Conservation (phyloP, 1,140 invertebrate species). For the roundworm (Caenorhabditis elegans) region WBcel235 BX284605.5:3917501-3918000, state of each 20-base stretch:
- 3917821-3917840: neutral
- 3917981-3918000: neutral
- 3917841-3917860: too few species aligned
- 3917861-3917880: too few species aligned
- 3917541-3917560: neutral
- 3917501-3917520: neutral
- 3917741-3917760: neutral
- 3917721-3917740: neutral
- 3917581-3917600: too few species aligned
- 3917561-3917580: too few species aligned
- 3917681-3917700: neutral
- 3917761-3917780: neutral
- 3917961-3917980: slow-evolving; percentile 1
- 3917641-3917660: neutral
- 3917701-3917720: neutral
- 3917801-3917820: neutral
- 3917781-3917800: neutral
- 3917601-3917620: neutral
- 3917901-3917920: neutral
- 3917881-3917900: neutral
- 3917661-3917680: neutral
- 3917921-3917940: neutral
- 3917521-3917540: neutral
- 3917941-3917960: neutral
- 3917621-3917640: neutral